These are phyloP conservation scores for Cephalopholis sonnerati DNA, from an alignment of 2,113 vertebrate genomes.

Conservation along the genomic window DNA sequence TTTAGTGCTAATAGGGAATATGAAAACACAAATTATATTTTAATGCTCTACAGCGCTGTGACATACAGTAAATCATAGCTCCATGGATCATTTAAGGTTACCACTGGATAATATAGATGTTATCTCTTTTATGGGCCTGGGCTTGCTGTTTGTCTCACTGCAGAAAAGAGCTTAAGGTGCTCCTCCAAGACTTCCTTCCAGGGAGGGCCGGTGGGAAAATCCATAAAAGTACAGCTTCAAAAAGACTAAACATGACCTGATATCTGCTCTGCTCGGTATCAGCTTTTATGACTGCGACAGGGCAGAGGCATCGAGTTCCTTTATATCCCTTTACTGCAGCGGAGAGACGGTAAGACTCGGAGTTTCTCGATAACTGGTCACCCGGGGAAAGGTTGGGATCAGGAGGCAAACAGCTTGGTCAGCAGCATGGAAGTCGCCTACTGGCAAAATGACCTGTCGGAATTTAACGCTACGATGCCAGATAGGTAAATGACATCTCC, in stretches of 20 bases:
- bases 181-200: slow-evolving; percentile 54
- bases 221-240: slow-evolving; percentile 71
- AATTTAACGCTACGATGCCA: slow-evolving; percentile 37
- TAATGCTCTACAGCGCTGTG: neutral
- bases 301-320: slow-evolving; percentile 70
- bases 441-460: slow-evolving; percentile 52
- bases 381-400: slow-evolving; percentile 37
- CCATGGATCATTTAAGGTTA: slow-evolving; percentile 64
- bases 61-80: slow-evolving; percentile 43
- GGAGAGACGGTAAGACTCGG: slow-evolving; percentile 52
- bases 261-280: slow-evolving; percentile 67
- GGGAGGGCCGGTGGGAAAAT: slow-evolving; percentile 57
- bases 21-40: slow-evolving; percentile 9
- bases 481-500: slow-evolving; percentile 63
- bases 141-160: slow-evolving; percentile 49
- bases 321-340: slow-evolving; percentile 71
- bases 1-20: slow-evolving; percentile 11
- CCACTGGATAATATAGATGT: slow-evolving; percentile 48
- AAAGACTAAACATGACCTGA: slow-evolving; percentile 62
- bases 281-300: slow-evolving; percentile 72
- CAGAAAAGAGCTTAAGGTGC: slow-evolving; percentile 21
- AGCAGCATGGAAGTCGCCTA: slow-evolving; percentile 55
- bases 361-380: slow-evolving; percentile 65
- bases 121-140: slow-evolving; percentile 60
- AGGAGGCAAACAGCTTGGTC: slow-evolving; percentile 66